A percentile compares a stretch with the other conserved stretches of the same genome.
These are phyloP conservation scores for Elephantulus edwardii DNA, from an alignment of 2,113 vertebrate species.

Conservation along the genomic window DNA sequence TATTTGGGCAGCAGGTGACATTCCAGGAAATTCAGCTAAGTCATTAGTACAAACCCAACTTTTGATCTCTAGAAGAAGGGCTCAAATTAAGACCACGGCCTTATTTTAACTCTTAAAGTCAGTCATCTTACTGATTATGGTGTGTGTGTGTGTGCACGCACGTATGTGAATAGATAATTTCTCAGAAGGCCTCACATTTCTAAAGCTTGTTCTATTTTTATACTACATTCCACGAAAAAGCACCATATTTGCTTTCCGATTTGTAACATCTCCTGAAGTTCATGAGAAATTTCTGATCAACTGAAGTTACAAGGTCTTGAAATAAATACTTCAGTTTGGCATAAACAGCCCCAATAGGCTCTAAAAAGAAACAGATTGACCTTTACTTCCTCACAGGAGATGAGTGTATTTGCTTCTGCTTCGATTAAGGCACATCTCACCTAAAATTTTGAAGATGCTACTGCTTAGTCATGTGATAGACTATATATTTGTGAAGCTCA, in stretches of 20 bases:
- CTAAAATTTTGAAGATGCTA: constrained; percentile 1
- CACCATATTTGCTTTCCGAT: constrained; percentile 35
- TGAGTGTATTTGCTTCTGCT: not conserved
- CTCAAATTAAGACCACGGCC: constrained; percentile 19
- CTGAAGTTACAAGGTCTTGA: not conserved
- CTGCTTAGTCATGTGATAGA: not conserved
- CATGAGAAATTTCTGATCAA: constrained; percentile 44
- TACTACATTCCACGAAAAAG: too few relatives aligned
- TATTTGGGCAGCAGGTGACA: constrained; percentile 35
- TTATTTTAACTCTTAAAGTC: too few relatives aligned
- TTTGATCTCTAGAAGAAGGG: constrained; percentile 36
- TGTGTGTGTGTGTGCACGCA: too few relatives aligned
- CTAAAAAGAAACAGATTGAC: constrained; percentile 29
- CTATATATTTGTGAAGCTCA: not conserved
- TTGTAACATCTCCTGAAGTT: constrained; percentile 39
- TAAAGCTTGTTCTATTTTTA: constrained; percentile 51
- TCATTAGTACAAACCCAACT: constrained; percentile 72
- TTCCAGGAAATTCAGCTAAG: constrained; percentile 53
- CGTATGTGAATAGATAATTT: too few relatives aligned
- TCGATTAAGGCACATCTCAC: constrained; percentile 24
- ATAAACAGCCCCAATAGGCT: constrained; percentile 18
- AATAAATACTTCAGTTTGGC: constrained; percentile 47
- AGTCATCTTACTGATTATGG: too few relatives aligned
- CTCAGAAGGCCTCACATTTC: too few relatives aligned
- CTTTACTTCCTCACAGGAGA: not conserved